phyloP scores from a whole-genome alignment of 2,797 vertebrate genomes.

The Acanthopagrus latus region DNA sequence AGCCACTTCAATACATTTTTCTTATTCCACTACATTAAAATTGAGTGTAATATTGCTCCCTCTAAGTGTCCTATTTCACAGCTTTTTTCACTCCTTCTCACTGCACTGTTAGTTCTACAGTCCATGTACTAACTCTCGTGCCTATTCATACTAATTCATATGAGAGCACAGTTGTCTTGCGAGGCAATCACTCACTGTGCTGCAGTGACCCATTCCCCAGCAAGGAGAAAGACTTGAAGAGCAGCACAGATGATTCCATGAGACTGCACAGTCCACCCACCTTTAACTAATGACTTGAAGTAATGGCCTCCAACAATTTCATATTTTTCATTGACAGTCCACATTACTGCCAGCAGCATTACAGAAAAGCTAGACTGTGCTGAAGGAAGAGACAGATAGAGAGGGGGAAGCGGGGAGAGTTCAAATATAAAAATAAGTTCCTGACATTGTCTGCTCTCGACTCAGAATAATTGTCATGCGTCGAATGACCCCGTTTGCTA shows the following conservation, averaged over 20 bases:
- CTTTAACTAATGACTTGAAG: slow-evolving; percentile 79
- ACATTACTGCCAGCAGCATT: slow-evolving; percentile 44
- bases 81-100: background rate
- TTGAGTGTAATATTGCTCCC: slow-evolving; percentile 11
- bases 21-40: slow-evolving; percentile 18
- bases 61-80: slow-evolving; percentile 33
- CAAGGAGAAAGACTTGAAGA: slow-evolving; percentile 73
- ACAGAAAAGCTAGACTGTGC: slow-evolving; percentile 29
- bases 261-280: slow-evolving; percentile 74
- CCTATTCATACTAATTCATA: slow-evolving; percentile 52
- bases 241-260: slow-evolving; percentile 74
- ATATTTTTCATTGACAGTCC: slow-evolving; percentile 75
- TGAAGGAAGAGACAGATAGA: slow-evolving; percentile 15
- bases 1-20: slow-evolving; percentile 24
- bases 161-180: slow-evolving; percentile 44
- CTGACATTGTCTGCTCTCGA: slow-evolving; percentile 35
- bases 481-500: no score
- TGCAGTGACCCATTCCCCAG: slow-evolving; percentile 67
- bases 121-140: slow-evolving; percentile 10
- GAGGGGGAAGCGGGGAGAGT: slow-evolving; percentile 7
- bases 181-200: slow-evolving; percentile 55
- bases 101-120: no score
- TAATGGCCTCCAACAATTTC: slow-evolving; percentile 78
- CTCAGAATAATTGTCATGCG: background rate
- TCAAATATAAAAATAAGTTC: slow-evolving; percentile 30